Percentiles rank a stretch among this genome's conserved stretches.
Conservation (phyloP, 2,113 vertebrate species). For the Bubo bubo region DNA sequence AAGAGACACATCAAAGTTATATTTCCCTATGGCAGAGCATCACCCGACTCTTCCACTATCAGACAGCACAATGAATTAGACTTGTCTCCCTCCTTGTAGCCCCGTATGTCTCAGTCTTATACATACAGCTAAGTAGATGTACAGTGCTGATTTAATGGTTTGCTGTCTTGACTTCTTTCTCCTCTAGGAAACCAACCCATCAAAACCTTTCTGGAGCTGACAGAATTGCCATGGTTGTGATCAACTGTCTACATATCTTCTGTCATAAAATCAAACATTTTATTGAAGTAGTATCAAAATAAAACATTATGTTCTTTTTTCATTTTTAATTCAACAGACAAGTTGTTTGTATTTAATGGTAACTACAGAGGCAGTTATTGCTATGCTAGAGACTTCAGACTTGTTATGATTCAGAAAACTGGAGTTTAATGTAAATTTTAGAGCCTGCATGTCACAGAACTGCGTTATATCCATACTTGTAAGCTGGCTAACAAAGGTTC, state of each 20-base stretch:
- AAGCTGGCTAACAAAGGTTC: background rate
- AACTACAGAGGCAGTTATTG: background rate
- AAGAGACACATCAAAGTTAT: background rate
- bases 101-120: background rate
- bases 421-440: background rate
- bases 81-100: background rate
- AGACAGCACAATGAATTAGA: background rate
- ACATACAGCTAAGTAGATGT: background rate
- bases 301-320: background rate
- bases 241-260: background rate
- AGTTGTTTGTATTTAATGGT: background rate
- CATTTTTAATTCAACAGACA: background rate
- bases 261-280: background rate
- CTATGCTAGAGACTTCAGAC: background rate
- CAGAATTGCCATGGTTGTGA: background rate
- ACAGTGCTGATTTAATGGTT: background rate
- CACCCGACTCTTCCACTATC: background rate
- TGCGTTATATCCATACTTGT: background rate
- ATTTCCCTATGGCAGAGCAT: background rate
- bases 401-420: background rate
- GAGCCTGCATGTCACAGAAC: background rate
- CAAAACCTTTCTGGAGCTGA: background rate
- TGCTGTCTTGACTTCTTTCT: background rate
- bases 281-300: background rate
- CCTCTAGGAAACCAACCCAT: background rate